A percentile compares a stretch with the other conserved stretches of the same genome.
These are phyloP conservation scores for Volucella inflata DNA, from an alignment of 2,888 invertebrate genomes.

Conservation along the genomic window DNA sequence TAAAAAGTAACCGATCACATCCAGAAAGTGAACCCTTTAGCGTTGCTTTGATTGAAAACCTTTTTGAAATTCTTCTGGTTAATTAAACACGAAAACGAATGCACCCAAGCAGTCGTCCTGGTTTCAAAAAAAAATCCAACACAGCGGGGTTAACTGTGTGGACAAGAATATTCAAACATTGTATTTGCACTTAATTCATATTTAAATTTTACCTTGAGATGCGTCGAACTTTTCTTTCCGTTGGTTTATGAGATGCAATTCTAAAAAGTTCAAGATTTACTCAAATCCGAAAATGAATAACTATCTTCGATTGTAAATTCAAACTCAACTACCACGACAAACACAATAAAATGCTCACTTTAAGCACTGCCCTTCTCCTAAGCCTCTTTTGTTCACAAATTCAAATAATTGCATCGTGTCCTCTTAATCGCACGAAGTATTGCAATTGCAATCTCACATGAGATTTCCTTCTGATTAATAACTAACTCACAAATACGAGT, in stretches of 20 bases:
- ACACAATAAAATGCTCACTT: constrained; percentile 34
- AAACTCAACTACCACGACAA: constrained; percentile 29
- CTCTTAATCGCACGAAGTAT: constrained; percentile 44
- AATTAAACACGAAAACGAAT: too few relatives aligned
- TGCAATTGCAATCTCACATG: constrained; percentile 42
- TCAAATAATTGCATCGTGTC: constrained; percentile 62
- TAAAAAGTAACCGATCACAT: too few relatives aligned
- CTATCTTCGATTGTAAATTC: constrained; percentile 55
- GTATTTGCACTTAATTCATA: constrained; percentile 32
- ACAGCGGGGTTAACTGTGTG: background rate
- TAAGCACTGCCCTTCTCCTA: constrained; percentile 18
- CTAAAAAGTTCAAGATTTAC: constrained; percentile 28
- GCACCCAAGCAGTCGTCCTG: too few relatives aligned
- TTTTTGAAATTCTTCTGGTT: too few relatives aligned
- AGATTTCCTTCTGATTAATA: constrained; percentile 56
- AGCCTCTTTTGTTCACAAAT: constrained; percentile 55
- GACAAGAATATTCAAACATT: background rate
- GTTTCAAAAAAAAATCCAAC: too few relatives aligned
- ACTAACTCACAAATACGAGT: constrained; percentile 21
- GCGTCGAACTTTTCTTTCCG: constrained; percentile 53
- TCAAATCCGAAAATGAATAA: constrained; percentile 52
- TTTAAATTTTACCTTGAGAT: constrained; percentile 65
- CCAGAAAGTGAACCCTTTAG: too few relatives aligned
- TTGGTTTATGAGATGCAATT: constrained; percentile 38
- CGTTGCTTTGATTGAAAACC: too few relatives aligned